Percentiles rank a stretch among this genome's conserved stretches.
phyloP scores from a whole-genome alignment of 2,888 invertebrate genomes.

The Chrysodeixis includens region DNA sequence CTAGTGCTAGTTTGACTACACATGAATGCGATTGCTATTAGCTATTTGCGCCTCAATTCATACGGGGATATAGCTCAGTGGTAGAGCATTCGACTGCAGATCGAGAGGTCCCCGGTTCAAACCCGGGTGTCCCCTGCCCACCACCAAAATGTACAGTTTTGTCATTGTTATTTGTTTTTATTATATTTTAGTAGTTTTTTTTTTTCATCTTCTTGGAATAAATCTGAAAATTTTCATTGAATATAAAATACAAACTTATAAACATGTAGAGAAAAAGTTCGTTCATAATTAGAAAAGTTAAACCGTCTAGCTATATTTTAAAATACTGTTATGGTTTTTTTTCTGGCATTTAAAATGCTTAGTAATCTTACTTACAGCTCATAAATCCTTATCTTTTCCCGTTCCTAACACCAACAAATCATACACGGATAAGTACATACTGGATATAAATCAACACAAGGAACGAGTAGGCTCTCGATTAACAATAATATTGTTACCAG shows the following conservation, averaged over 20 bases:
- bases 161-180: no score
- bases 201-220: no score
- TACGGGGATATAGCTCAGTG: background rate
- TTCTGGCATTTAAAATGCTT: slow-evolving; percentile 24
- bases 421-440: slow-evolving; percentile 48
- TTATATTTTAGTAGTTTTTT: no score
- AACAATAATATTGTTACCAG: slow-evolving; percentile 80
- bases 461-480: slow-evolving; percentile 61
- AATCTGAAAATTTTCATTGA: no score
- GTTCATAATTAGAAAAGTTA: no score
- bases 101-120: slow-evolving; percentile 4
- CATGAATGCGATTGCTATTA: no score
- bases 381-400: slow-evolving; percentile 49
- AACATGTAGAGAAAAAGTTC: no score
- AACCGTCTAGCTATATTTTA: no score
- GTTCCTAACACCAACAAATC: slow-evolving; percentile 45
- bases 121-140: slow-evolving; percentile 4
- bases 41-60: no score
- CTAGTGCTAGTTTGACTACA: no score
- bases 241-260: no score
- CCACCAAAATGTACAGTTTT: no score
- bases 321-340: background rate
- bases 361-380: slow-evolving; percentile 13
- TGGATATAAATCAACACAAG: slow-evolving; percentile 54
- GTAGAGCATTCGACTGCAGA: slow-evolving; percentile 1